These are phyloP conservation scores for Pangasianodon hypophthalmus DNA, from an alignment of 2,113 vertebrate genomes.

Conservation along the genomic window DNA sequence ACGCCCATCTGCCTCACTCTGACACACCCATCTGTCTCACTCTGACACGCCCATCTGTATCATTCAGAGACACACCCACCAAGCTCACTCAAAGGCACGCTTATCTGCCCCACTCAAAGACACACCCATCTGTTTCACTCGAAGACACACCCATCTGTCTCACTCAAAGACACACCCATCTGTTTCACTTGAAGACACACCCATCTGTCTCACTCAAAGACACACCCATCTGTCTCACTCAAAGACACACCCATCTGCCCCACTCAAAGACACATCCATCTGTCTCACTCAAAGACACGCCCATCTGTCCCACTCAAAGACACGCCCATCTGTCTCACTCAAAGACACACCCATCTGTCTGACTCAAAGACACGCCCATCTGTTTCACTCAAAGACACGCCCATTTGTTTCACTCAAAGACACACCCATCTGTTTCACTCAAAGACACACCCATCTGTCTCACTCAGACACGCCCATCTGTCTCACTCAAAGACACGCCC, in stretches of 20 bases:
- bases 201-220: background rate
- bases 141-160: background rate
- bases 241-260: background rate
- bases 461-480: background rate
- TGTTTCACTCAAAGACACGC: background rate
- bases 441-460: background rate
- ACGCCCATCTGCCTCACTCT: background rate
- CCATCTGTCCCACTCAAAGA: background rate
- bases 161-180: background rate
- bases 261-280: background rate
- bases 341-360: background rate
- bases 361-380: background rate
- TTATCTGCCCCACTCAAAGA: background rate
- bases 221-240: background rate
- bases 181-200: background rate
- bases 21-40: background rate
- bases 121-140: background rate
- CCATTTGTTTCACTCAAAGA: background rate
- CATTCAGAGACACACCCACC: background rate
- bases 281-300: background rate
- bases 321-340: background rate
- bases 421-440: background rate
- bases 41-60: background rate
- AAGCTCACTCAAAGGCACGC: background rate
- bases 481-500: background rate